Evolutionary conservation across 1,140 invertebrate genomes (phyloP), one percentile per base, ranked within the genome.

Genomic region (Listronotus bonariensis): DNA sequence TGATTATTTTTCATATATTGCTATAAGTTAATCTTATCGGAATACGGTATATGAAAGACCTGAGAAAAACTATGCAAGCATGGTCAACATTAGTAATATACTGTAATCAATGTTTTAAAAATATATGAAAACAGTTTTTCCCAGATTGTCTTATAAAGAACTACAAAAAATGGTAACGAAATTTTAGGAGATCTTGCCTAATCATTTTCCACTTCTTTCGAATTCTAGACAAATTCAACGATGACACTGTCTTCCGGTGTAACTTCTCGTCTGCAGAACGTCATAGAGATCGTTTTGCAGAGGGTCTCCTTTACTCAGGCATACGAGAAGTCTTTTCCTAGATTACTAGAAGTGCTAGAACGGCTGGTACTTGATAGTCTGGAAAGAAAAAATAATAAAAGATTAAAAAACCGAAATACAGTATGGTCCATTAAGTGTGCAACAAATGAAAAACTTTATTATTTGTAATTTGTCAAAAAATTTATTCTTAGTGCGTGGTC

Each of bases 261-360:
- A 14, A 31, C 61, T 43, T 73, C 70, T 58, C 69, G 61, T 68
- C 71, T 75, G 68, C 74, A 78, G 68, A 78, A 78, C 55, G 74
- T 77, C 72, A 74, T 68, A 43, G 76, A 78, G 14, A 78, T 67
- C 7, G 75, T 74, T 67, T 71, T 72, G 70, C 75, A 78, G 72
- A 78, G 72, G 26, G 73, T 74, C 49, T 70, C 72, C 72, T 74
- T 74, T 67, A 77, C 76, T 78, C 76, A 78, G 69, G 75, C 72
- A 70, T 75, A 76, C 70, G 75, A 78, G 15, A 69, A 67, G 15
- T 76, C 74, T 64, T 74, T 76, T 6, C 70, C 70, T 36, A 71
- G 46, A 43, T 70, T 74, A 58, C 67, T 72, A 9, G 68, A 72
- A 3, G 73, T 74, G 40, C 70, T 76, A 0, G 73, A 72, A 18